A percentile compares a stretch with the other conserved stretches of the same genome.
Evolutionary conservation across 2,113 vertebrate species (phyloP).

Genomic region (Cyprinodon tularosa): DNA sequence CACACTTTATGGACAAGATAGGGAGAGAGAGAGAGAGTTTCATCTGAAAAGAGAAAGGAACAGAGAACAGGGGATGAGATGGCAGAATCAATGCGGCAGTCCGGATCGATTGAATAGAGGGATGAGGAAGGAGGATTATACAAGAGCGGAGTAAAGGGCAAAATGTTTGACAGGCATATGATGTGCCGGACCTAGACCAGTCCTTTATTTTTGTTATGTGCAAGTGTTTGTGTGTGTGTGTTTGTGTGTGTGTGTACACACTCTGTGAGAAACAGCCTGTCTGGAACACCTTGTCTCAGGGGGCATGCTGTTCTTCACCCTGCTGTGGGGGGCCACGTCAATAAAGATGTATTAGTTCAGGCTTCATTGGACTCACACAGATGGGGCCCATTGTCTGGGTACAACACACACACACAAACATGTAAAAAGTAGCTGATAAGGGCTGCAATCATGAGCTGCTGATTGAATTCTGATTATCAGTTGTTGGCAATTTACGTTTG

Average conservation of each 20-base stretch:
- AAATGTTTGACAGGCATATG: not conserved
- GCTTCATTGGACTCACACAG: constrained; percentile 63
- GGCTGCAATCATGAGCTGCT: not conserved
- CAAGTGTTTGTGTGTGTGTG: not conserved
- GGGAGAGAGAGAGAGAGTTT: constrained; percentile 13
- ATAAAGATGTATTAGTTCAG: constrained; percentile 61
- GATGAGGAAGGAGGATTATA: constrained; percentile 14
- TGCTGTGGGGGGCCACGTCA: constrained; percentile 41
- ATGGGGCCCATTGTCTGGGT: constrained; percentile 45
- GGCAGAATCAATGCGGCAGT: constrained; percentile 4
- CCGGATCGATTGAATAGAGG: constrained; percentile 11
- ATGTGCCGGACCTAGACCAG: constrained; percentile 20
- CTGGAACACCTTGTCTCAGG: constrained; percentile 34
- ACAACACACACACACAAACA: not conserved
- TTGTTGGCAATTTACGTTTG: not conserved
- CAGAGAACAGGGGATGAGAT: constrained; percentile 4
- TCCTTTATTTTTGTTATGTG: not conserved
- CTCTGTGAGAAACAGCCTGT: constrained; percentile 1
- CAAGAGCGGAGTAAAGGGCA: not conserved
- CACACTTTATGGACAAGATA: constrained; percentile 41
- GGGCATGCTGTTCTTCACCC: constrained; percentile 30
- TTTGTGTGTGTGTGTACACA: not conserved
- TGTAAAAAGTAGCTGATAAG: not conserved
- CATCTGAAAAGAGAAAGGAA: not conserved
- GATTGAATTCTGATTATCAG: not conserved